Evolutionary conservation across 2,888 invertebrate species (phyloP).

Genomic region (Hyppa rectilinea): DNA sequence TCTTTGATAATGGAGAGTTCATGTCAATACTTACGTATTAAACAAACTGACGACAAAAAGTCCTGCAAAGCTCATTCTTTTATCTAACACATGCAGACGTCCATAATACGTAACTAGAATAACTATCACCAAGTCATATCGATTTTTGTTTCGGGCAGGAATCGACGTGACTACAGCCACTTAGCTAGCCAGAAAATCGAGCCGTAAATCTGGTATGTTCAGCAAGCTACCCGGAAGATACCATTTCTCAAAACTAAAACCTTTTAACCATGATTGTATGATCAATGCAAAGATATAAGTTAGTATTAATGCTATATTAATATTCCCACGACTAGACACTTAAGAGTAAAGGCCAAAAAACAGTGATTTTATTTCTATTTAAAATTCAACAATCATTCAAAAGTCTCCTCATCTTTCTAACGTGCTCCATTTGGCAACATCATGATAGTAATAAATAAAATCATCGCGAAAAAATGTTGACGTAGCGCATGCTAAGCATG

Average conservation of each 20-base stretch:
- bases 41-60: too few species aligned
- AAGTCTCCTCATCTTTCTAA: background rate
- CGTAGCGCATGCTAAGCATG: constrained; percentile 31
- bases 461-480: constrained; percentile 27
- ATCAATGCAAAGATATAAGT: background rate
- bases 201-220: too few species aligned
- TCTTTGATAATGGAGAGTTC: too few species aligned
- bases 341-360: background rate
- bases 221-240: too few species aligned
- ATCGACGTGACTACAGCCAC: too few species aligned
- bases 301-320: background rate
- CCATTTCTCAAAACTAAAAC: background rate
- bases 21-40: too few species aligned
- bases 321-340: background rate
- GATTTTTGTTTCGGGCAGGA: too few species aligned
- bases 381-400: background rate
- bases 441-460: constrained; percentile 4
- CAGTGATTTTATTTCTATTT: background rate
- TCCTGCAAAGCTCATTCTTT: too few species aligned
- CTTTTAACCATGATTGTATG: background rate
- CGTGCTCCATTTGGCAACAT: constrained; percentile 33
- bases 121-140: too few species aligned
- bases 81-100: background rate
- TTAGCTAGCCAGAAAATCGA: too few species aligned
- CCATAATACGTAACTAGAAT: too few species aligned